These are phyloP conservation scores for Triplophysa yarkandensis DNA, from an alignment of 2,797 vertebrate genomes.

Conservation along the genomic window DNA sequence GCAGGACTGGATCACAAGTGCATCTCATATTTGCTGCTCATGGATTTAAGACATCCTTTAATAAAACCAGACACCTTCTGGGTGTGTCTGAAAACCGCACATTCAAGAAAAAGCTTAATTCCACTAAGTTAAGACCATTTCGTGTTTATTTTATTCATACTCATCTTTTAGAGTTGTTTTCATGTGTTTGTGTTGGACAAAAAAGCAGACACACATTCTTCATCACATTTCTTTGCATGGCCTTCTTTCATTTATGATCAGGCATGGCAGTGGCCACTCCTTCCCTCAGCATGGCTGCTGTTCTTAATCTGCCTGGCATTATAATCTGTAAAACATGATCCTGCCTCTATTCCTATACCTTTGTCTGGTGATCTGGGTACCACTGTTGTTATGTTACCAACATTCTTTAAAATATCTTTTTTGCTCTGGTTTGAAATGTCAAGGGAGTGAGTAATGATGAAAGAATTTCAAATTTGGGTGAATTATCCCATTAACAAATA, in stretches of 20 bases:
- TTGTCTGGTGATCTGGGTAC: constrained; percentile 4
- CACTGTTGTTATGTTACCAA: too few relatives aligned
- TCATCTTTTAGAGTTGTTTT: constrained; percentile 11
- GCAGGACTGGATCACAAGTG: background rate
- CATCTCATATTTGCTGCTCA: background rate
- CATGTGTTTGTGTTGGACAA: constrained; percentile 57
- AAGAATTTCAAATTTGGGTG: too few relatives aligned
- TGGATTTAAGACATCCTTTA: background rate
- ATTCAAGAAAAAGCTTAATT: constrained; percentile 1
- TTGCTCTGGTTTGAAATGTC: too few relatives aligned
- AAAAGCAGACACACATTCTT: constrained; percentile 33
- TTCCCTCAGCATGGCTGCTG: constrained; percentile 67
- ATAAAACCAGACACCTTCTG: background rate
- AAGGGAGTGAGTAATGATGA: too few relatives aligned
- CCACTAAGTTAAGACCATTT: background rate
- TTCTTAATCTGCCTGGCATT: constrained; percentile 51
- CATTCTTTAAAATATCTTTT: too few relatives aligned
- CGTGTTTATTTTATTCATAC: constrained; percentile 1
- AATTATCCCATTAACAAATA: too few relatives aligned
- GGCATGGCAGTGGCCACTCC: constrained; percentile 25
- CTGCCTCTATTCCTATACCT: constrained; percentile 16
- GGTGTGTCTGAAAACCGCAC: background rate
- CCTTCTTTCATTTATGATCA: constrained; percentile 66
- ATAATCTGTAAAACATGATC: constrained; percentile 21
- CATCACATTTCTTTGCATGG: constrained; percentile 71